A percentile compares a stretch with the other conserved stretches of the same genome.
Evolutionary conservation across 1,140 invertebrate species (phyloP).

Genomic region (Achroia grisella): DNA sequence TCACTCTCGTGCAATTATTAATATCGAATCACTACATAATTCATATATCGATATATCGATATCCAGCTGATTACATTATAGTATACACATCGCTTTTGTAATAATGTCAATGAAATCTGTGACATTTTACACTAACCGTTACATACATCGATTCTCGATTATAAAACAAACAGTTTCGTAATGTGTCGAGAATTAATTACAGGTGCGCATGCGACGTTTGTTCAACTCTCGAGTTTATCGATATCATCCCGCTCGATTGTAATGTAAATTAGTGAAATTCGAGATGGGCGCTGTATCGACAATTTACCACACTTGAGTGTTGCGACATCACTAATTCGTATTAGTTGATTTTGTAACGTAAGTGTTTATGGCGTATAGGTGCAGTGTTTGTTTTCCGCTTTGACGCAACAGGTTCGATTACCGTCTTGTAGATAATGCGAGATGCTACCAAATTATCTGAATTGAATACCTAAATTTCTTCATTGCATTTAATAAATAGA

Average conservation of each 20-base stretch:
- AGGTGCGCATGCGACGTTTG: conserved; percentile 13
- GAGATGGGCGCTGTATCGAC: conserved; percentile 18
- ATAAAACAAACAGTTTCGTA: conserved; percentile 25
- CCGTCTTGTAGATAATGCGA: too few relatives aligned
- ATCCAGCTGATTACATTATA: too few relatives aligned
- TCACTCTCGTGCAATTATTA: too few relatives aligned
- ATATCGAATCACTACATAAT: too few relatives aligned
- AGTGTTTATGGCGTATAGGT: background rate
- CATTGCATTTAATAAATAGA: too few relatives aligned
- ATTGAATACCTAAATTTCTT: too few relatives aligned
- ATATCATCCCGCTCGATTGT: conserved; percentile 25
- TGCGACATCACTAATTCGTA: conserved; percentile 15
- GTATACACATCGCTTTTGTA: too few relatives aligned
- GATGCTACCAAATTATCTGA: too few relatives aligned
- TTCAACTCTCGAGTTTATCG: conserved; percentile 33
- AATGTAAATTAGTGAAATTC: conserved; percentile 51
- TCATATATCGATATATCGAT: too few relatives aligned
- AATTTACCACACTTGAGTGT: conserved; percentile 11
- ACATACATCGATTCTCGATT: conserved; percentile 5
- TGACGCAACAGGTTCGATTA: too few relatives aligned
- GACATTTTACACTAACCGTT: conserved; percentile 1
- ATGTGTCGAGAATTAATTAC: conserved; percentile 21
- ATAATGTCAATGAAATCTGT: too few relatives aligned
- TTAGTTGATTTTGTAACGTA: background rate
- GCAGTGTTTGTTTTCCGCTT: too few relatives aligned